Percentiles rank a stretch among this genome's conserved stretches.
Evolutionary conservation across 2,113 vertebrate species (phyloP).

Genomic region (Coptodon rendalli): DNA sequence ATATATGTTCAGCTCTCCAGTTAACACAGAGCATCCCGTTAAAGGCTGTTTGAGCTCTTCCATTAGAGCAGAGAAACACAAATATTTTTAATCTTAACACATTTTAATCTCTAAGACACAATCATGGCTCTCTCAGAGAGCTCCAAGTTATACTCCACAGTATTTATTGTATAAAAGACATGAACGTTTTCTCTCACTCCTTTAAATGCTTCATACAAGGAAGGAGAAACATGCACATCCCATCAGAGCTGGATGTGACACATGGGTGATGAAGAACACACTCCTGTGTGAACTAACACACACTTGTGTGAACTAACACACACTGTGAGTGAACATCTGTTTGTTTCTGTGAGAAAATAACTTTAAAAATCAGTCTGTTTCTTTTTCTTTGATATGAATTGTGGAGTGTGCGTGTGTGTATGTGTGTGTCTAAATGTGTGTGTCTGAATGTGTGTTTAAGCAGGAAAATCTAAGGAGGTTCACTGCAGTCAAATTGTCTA

Average conservation of each 20-base stretch:
- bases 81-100: background rate
- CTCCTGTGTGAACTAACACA: too few species aligned
- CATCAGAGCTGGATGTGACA: background rate
- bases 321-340: background rate
- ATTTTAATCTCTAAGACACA: background rate
- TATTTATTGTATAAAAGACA: background rate
- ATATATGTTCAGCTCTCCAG: background rate
- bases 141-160: background rate
- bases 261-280: background rate
- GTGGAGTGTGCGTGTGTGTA: background rate
- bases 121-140: background rate
- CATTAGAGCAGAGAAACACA: background rate
- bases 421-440: background rate
- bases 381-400: background rate
- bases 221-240: background rate
- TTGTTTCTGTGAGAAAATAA: background rate
- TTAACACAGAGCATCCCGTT: background rate
- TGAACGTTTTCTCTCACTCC: background rate
- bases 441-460: background rate
- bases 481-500: constrained; percentile 17
- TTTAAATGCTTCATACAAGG: background rate
- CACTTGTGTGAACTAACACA: background rate
- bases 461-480: background rate
- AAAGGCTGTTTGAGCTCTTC: background rate
- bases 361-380: background rate